These are phyloP conservation scores for Entelurus aequoreus DNA, from an alignment of 2,113 vertebrate species.

Conservation along the genomic window DNA sequence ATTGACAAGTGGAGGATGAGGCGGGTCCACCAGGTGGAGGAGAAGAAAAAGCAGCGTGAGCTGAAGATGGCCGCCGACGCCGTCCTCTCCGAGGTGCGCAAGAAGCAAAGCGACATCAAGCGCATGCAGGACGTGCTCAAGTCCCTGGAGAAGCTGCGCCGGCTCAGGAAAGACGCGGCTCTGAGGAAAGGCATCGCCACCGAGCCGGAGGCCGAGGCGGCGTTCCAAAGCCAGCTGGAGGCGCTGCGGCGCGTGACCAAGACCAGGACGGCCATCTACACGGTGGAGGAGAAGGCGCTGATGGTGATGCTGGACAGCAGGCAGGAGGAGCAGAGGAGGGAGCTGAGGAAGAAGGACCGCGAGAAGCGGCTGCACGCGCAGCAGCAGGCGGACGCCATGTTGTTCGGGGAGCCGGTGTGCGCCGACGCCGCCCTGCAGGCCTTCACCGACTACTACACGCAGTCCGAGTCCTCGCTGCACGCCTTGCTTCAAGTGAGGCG, in stretches of 20 bases:
- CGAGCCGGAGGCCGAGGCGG: not conserved
- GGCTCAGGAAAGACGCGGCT: slow-evolving; percentile 5
- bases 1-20: slow-evolving; percentile 3
- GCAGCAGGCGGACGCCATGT: not conserved
- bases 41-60: slow-evolving; percentile 8
- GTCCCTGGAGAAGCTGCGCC: slow-evolving; percentile 10
- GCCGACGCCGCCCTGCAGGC: not conserved
- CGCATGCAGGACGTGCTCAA: slow-evolving; percentile 6
- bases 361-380: not conserved
- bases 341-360: not conserved
- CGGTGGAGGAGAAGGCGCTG: slow-evolving; percentile 10
- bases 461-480: slow-evolving; percentile 1
- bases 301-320: slow-evolving; percentile 8
- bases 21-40: slow-evolving; percentile 2
- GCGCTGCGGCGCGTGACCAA: not conserved
- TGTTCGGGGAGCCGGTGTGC: not conserved
- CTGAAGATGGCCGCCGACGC: slow-evolving; percentile 7
- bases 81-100: slow-evolving; percentile 6
- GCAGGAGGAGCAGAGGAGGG: slow-evolving; percentile 6
- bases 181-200: not conserved
- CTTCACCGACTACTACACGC: not conserved
- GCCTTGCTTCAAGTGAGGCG: slow-evolving; percentile 3
- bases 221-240: not conserved
- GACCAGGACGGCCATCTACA: slow-evolving; percentile 3
- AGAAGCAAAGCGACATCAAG: slow-evolving; percentile 9